These are phyloP conservation scores for Eulimnadia texana DNA, from an alignment of 1,140 invertebrate species.

Conservation along the genomic window DNA sequence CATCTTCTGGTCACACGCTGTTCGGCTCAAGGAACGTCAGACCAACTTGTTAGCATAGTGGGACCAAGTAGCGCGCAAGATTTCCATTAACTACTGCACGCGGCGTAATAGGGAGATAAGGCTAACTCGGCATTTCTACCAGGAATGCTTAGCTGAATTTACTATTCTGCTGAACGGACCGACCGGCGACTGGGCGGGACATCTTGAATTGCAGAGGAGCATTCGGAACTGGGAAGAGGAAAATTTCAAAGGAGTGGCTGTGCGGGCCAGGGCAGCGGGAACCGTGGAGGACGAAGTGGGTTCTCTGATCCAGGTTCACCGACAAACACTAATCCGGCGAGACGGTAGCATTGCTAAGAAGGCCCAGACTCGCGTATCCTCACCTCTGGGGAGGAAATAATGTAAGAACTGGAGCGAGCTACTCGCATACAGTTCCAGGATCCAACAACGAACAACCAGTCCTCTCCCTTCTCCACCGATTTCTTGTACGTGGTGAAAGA, in stretches of 20 bases:
- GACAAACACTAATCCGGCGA: background rate
- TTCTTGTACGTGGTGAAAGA: background rate
- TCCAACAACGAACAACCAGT: background rate
- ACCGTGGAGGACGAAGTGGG: background rate
- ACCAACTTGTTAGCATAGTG: background rate
- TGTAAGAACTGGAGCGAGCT: background rate
- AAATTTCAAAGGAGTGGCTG: background rate
- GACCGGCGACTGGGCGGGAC: background rate
- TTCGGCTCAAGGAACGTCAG: background rate
- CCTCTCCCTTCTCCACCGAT: background rate
- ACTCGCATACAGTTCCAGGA: background rate
- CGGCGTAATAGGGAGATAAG: background rate
- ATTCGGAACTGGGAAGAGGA: background rate
- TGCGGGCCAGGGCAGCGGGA: background rate
- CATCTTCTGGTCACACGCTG: background rate
- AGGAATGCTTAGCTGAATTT: background rate
- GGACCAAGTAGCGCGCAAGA: background rate
- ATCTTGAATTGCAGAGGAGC: background rate
- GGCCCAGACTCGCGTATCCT: background rate
- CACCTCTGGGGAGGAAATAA: background rate
- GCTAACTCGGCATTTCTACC: background rate
- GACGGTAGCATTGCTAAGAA: background rate
- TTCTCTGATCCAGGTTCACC: background rate
- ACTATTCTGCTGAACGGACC: background rate
- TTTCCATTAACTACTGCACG: background rate